Evolutionary conservation across 2,113 vertebrate species (phyloP), one percentile per base, ranked within the genome.

Genomic region (Passer montanus): DNA sequence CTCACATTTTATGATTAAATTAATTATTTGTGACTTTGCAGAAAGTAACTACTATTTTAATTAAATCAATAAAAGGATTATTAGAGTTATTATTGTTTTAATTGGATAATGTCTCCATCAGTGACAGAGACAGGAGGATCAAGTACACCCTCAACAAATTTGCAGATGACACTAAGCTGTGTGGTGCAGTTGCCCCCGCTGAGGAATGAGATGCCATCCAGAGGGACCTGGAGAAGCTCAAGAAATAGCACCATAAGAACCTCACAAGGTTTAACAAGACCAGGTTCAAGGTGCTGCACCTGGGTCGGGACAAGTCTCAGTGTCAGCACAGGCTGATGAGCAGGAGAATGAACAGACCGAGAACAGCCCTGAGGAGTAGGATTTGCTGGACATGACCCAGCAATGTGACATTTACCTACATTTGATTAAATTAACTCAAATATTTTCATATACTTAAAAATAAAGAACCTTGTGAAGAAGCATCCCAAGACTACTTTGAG

Each of bases 221-320:
- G 13, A 74, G 19, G 7, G 19, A 82, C 13, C 19, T 28, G 37
- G 28, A 46, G 23, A 67, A 67, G 10, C 20, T 53, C 0, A 1
- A 63, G 30, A n/a, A 89, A 13, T 21, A 7, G 3, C 9, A 22
- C 22, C 15, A 27, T 37, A 33, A 7, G 19, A 74, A 30, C 2
- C 5, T 82, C 19, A 82, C 2, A 5, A 75, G 28, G 8, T 46
- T 59, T 30, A 52, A 39, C 15, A 24, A 46, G 23, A 27, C 5
- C 28, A 52, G 6, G 9, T 17, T 7, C 46, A 39, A 60, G 33
- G 27, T 50, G 27, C 22, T 81, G 19, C 33, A 33, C 3, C 27
- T 28, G 52, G 28, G 22, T 13, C 2, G 1, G 37, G 19, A 13
- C 37, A 89, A 13, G 1, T 3, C 13, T 19, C 2, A 2, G 7